A percentile compares a stretch with the other conserved stretches of the same genome.
Conservation (phyloP, 2,888 invertebrate genomes). For the Ochropleura plecta region DNA sequence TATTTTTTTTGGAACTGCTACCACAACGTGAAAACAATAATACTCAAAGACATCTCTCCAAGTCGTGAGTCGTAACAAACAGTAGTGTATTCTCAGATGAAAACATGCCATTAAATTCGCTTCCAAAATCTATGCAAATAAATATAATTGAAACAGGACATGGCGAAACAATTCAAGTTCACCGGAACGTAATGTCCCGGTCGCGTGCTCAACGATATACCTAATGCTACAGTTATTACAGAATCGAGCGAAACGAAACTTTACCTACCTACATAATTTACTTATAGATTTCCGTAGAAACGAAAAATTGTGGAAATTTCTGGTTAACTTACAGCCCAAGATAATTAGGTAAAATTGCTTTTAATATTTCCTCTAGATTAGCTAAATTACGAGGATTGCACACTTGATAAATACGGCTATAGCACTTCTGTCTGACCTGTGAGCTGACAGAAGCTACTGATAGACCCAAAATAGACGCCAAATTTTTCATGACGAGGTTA, state of each 20-base stretch:
- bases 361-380: slow-evolving; percentile 3
- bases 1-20: background rate
- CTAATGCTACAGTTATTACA: slow-evolving; percentile 33
- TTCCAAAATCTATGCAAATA: slow-evolving; percentile 23
- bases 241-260: slow-evolving; percentile 32
- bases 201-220: slow-evolving; percentile 45
- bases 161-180: slow-evolving; percentile 50
- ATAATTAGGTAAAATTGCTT: slow-evolving; percentile 28
- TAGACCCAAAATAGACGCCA: background rate
- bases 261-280: slow-evolving; percentile 30
- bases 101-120: slow-evolving; percentile 19
- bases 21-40: background rate
- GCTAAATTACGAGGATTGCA: background rate
- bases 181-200: slow-evolving; percentile 45
- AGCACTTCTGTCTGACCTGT: background rate
- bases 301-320: slow-evolving; percentile 10
- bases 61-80: background rate
- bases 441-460: background rate
- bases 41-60: background rate
- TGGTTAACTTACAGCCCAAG: slow-evolving; percentile 1
- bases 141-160: slow-evolving; percentile 21
- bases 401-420: background rate
- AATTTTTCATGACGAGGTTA: too few relatives aligned
- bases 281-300: slow-evolving; percentile 34
- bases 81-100: background rate